Evolutionary conservation across 1,140 invertebrate species (phyloP).

Genomic region (Tribolium madens): DNA sequence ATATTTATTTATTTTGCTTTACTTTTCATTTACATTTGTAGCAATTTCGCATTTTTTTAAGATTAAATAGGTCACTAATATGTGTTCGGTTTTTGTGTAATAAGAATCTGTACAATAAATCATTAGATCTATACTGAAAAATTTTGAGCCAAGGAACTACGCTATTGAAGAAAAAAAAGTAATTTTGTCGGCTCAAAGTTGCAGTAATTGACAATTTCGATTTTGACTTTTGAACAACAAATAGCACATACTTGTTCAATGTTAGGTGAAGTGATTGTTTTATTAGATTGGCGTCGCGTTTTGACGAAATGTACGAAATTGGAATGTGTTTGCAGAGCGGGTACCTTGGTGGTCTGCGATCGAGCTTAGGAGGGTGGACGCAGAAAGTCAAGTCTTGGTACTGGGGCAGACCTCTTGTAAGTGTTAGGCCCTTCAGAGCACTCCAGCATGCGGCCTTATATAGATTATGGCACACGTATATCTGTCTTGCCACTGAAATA

Average conservation of each 20-base stretch:
- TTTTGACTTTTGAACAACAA: too few species aligned
- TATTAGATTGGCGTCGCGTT: not conserved
- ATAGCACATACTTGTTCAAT: not conserved
- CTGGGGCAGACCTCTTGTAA: slow-evolving; percentile 94
- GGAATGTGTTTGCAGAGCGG: slow-evolving; percentile 76
- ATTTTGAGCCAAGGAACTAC: too few species aligned
- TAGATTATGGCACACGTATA: slow-evolving; percentile 48
- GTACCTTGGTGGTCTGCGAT: slow-evolving; percentile 91
- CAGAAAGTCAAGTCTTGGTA: slow-evolving; percentile 95
- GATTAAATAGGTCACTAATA: too few species aligned
- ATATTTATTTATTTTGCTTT: too few species aligned
- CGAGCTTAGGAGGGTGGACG: slow-evolving; percentile 91
- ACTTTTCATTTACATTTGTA: too few species aligned
- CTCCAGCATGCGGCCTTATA: slow-evolving; percentile 53
- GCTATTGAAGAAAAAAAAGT: too few species aligned
- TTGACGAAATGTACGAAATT: slow-evolving; percentile 12
- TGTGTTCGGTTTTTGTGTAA: too few species aligned
- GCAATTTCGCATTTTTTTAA: too few species aligned
- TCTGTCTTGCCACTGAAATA: slow-evolving; percentile 27
- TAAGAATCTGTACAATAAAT: too few species aligned
- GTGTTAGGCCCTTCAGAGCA: slow-evolving; percentile 67
- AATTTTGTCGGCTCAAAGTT: too few species aligned
- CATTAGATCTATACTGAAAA: too few species aligned
- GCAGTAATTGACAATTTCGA: too few species aligned
- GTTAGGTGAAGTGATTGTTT: not conserved